phyloP scores from a whole-genome alignment of 92 coral and sea anemone genomes.

The Bergia puertoricense region DNA sequence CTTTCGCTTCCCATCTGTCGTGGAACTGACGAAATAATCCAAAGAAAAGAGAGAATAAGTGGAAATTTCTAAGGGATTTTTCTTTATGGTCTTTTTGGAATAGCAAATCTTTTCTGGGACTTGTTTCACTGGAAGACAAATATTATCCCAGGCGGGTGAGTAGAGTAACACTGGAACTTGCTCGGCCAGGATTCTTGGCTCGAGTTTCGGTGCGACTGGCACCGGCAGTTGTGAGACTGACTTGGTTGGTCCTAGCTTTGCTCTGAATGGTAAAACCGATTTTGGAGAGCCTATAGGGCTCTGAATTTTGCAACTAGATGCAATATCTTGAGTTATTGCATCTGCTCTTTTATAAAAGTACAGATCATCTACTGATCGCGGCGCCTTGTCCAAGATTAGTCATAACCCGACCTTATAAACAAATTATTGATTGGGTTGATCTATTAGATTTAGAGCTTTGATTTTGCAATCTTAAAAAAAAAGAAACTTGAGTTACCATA shows the following conservation, averaged over 20 bases:
- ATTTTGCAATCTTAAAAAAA: neutral
- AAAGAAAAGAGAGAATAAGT: conserved; percentile 50
- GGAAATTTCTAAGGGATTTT: conserved; percentile 37
- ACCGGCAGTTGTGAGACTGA: neutral
- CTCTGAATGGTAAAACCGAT: neutral
- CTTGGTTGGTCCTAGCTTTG: neutral
- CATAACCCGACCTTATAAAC: neutral
- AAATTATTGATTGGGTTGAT: neutral
- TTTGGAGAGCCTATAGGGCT: neutral
- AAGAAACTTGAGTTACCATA: neutral
- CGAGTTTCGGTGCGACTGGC: neutral
- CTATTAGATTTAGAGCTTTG: neutral
- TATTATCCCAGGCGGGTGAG: conserved; percentile 37
- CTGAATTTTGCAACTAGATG: neutral
- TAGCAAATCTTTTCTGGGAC: conserved; percentile 26
- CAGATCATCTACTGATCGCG: neutral
- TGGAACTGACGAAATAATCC: conserved; percentile 74
- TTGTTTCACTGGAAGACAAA: neutral
- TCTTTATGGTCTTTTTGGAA: conserved; percentile 41
- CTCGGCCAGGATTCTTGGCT: neutral
- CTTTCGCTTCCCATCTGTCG: conserved; percentile 54
- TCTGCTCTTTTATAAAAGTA: neutral
- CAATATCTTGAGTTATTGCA: neutral
- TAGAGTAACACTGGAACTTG: neutral
- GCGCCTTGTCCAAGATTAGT: neutral